Percentiles rank a stretch among this genome's conserved stretches.
phyloP scores from a whole-genome alignment of 2,797 vertebrate genomes.

The Cetoscarus ocellatus region DNA sequence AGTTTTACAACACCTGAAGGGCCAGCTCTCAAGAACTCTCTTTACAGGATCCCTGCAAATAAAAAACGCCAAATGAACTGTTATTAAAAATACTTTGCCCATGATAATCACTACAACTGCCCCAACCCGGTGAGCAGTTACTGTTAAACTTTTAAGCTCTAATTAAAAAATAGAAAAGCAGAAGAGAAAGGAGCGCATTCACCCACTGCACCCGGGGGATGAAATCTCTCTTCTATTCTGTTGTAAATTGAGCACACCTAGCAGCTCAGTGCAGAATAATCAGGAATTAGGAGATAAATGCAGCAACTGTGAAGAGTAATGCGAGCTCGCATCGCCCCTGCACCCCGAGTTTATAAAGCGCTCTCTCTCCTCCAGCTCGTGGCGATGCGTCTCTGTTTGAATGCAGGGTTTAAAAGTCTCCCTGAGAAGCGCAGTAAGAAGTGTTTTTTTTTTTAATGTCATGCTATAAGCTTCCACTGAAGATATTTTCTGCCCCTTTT shows the following conservation, averaged over 20 bases:
- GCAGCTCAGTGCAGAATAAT: slow-evolving; percentile 81
- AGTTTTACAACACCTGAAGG: slow-evolving; percentile 34
- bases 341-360: slow-evolving; percentile 69
- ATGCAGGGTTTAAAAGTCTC: slow-evolving; percentile 74
- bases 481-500: slow-evolving; percentile 59
- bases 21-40: slow-evolving; percentile 22
- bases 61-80: slow-evolving; percentile 66
- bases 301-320: slow-evolving; percentile 78
- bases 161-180: slow-evolving; percentile 76
- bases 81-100: slow-evolving; percentile 79
- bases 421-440: slow-evolving; percentile 65
- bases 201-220: slow-evolving; percentile 55
- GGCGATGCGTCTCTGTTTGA: slow-evolving; percentile 66
- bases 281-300: slow-evolving; percentile 83
- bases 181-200: slow-evolving; percentile 58
- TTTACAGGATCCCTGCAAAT: slow-evolving; percentile 32
- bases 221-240: slow-evolving; percentile 78
- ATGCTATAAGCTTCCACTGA: slow-evolving; percentile 70
- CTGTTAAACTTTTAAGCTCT: slow-evolving; percentile 80
- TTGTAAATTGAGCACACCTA: slow-evolving; percentile 83
- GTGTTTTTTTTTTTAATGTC: slow-evolving; percentile 70
- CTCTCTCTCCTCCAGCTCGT: slow-evolving; percentile 35
- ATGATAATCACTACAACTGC: slow-evolving; percentile 75
- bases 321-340: slow-evolving; percentile 58
- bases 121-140: slow-evolving; percentile 66